phyloP scores from a whole-genome alignment of 1,140 invertebrate genomes.

The Drosophila setifemur region DNA sequence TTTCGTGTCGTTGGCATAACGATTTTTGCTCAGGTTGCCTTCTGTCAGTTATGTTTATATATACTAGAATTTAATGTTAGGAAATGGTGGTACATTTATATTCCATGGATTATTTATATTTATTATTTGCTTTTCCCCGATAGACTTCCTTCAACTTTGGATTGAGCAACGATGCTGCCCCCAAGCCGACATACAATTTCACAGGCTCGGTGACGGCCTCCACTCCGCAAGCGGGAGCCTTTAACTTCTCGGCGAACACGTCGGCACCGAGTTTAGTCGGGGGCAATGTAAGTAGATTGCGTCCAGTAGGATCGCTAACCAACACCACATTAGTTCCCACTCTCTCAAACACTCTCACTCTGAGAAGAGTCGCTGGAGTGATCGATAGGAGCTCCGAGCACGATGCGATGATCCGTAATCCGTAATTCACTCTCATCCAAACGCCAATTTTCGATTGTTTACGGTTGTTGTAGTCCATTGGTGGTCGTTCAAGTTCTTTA shows the following conservation, averaged over 20 bases:
- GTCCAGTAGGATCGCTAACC: neutral
- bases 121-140: neutral
- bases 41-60: no score
- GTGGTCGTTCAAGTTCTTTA: slow-evolving; percentile 9
- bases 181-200: slow-evolving; percentile 62
- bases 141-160: slow-evolving; percentile 51
- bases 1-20: no score
- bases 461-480: slow-evolving; percentile 40
- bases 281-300: slow-evolving; percentile 42
- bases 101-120: neutral
- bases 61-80: no score
- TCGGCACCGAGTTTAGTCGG: neutral
- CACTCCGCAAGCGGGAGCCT: slow-evolving; percentile 34
- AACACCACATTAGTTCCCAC: neutral
- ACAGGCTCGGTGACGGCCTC: slow-evolving; percentile 24
- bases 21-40: no score
- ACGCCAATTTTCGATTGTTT: slow-evolving; percentile 21
- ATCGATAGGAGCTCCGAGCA: slow-evolving; percentile 13
- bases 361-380: neutral
- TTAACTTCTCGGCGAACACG: slow-evolving; percentile 50
- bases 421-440: slow-evolving; percentile 23
- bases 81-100: no score
- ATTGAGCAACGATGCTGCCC: neutral
- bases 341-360: neutral
- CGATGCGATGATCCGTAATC: slow-evolving; percentile 6